Evolutionary conservation across 2,797 vertebrate genomes (phyloP), one percentile per base, ranked within the genome.

Genomic region (Karalla daura): DNA sequence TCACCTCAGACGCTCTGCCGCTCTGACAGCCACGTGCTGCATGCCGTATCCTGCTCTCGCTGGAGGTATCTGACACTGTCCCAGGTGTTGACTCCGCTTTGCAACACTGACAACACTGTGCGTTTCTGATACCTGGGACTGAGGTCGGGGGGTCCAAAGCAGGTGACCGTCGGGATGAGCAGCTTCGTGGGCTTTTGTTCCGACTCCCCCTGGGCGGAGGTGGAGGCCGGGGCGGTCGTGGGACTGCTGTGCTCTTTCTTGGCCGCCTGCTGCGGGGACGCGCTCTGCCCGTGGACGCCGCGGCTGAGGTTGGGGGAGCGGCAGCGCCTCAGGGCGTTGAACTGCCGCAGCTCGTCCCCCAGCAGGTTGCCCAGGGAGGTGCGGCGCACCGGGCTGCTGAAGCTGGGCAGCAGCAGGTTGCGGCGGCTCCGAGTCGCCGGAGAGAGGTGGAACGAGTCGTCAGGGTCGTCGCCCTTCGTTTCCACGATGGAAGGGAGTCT

Each of bases 281-380:
- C 81, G 77, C 86, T 93, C 62, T 80, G 89, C 39, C 91, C 91
- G n/a, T 47, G 87, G 77, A 81, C 76, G 63, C 91, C 85, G 1
- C 89, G 88, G 68, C 80, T 86, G 4, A 88, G 93, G 67, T 93
- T 94, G 0, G 96, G 95, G 5, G 96, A 95, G 11, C 74, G 94
- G 67, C 94, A 94, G 59, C 91, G 95, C 4, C 94, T 89, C 73
- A 96, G 89, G 60, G 95, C 94, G 1, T 95, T 94, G 78, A 96
- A 95, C 83, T 95, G 96, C 24, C 95, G 90, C 63, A 97, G 68
- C 80, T 99, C 96, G 1, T 98, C 96, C 0, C 96, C 95, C 61
- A 97, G 90, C 66, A 97, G 95, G 91, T 96, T 96, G 50, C 95
- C 94, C 50, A 96, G 88, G 15, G 96, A 97, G 53, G 96, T 94